Base-by-base conservation (phyloP, 2,888 invertebrate species). In the Ophioninae sp. region DNA sequence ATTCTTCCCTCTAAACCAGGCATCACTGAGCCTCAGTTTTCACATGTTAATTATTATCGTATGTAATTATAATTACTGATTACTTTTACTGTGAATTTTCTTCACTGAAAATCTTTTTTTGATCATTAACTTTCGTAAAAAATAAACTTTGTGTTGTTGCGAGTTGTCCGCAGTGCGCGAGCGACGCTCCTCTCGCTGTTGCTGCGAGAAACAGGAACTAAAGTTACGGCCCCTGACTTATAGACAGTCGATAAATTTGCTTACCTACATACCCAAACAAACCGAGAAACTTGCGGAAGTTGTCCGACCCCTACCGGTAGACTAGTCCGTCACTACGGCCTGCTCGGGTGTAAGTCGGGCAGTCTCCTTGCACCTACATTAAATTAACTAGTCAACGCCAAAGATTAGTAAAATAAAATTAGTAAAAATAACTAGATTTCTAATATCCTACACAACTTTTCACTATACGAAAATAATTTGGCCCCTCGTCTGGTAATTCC, bases 1-100 rank as follows among this genome's bases (percentile, higher is more conserved):
- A 91, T 88, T 87, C 88, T 90, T 88, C 89, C 90, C 84, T 92
- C 92, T 91, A 93, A 90, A 89, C 92, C 93, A 89, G 93, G 93
- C 93, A 93, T 93, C 79, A 86, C 87, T 86, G 85, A 83, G 69
- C 79, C 72, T 86, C 82, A 76, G 81, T 81, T 75, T 82, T 81
- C 67, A 71, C 85, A 65, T 81, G 82, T 87, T 87, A 88, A 88
- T 85, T 86, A 86, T 68, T 85, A 77, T 73, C 83, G 81, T 86
- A 84, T 68, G 79, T 85, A 77, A 77, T 82, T 85, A 87, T 88
- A 87, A 88, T 90, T 88, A 86, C 81, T 74, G 22, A 74, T 69
- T 81, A 37, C 39, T 58, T 72, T 71, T 73, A 63, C 67, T 78
- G 44, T 58, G 22, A 68, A 30, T 79, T 71, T 59, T 74, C 78